Percentiles rank a stretch among this genome's conserved stretches.
phyloP scores from a whole-genome alignment of 1,140 invertebrate genomes.

The Halesus radiatus region DNA sequence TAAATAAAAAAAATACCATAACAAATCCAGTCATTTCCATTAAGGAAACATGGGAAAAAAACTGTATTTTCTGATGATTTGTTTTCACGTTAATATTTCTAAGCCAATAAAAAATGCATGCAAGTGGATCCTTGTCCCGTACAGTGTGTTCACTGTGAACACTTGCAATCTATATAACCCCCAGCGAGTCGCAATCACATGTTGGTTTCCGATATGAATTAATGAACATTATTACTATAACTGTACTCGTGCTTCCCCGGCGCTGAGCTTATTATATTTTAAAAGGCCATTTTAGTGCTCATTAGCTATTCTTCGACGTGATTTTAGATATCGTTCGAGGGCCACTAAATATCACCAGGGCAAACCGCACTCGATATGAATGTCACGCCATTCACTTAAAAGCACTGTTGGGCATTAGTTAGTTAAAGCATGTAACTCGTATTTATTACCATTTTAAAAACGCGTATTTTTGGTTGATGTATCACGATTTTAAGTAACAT shows the following conservation, averaged over 20 bases:
- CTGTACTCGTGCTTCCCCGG: constrained; percentile 33
- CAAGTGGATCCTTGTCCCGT: too few relatives aligned
- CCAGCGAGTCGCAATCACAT: constrained; percentile 32
- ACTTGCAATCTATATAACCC: background rate
- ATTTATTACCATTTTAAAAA: background rate
- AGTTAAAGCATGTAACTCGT: background rate
- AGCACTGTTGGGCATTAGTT: background rate
- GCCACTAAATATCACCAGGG: background rate
- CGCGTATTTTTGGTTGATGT: background rate
- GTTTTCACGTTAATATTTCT: too few relatives aligned
- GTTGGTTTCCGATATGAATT: constrained; percentile 50
- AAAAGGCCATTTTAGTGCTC: constrained; percentile 50
- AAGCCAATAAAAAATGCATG: too few relatives aligned
- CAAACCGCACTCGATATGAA: constrained; percentile 2
- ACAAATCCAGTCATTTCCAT: too few relatives aligned
- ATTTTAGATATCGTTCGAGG: constrained; percentile 18
- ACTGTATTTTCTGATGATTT: too few relatives aligned
- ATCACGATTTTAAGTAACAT: background rate
- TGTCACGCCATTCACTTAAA: background rate
- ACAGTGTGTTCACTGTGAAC: too few relatives aligned
- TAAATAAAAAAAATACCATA: too few relatives aligned
- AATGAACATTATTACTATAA: constrained; percentile 50
- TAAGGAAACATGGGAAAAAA: too few relatives aligned
- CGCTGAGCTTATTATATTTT: constrained; percentile 34
- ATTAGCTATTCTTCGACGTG: constrained; percentile 53